Base-by-base conservation (phyloP, 37 sponge, comb jelly and placozoan genomes). In the Chondrilla cf. caribensis region DNA sequence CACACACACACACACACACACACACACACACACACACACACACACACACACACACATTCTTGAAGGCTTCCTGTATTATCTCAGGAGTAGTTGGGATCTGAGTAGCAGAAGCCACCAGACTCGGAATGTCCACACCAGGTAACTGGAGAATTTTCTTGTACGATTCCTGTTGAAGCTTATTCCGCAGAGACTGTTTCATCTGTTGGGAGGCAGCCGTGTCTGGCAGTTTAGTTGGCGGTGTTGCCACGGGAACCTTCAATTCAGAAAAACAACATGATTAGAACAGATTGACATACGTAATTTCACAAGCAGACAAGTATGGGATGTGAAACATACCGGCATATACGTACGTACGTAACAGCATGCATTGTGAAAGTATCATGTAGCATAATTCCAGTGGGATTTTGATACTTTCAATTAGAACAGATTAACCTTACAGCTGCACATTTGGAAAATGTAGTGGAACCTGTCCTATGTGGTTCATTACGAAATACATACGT, bases 171-270 rank as follows among this genome's bases (percentile, higher is more conserved):
- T 92, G 92, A 40, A 92, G 83, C 15, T 78, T 80, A 6, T 79
- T 76, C 29, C 87, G 78, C 15, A 92, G 81, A 38, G 78, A 85
- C 79, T 84, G 89, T 65, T 88, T 92, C 3, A 87, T 88, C 15
- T 82, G 51, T 5, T 82, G 67, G 36, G 89, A 83, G 7, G 85
- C 85, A 3, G 81, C 84, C 65, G 54, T 71, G 37, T 73, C 76
- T 24, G 44, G 44, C 5, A 89, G 37, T 28, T 87, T 85, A 31
- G 87, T 66, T 18, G 93, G 93, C 33, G 86, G 84, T 2, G 93
- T 81, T 41, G 93, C 93, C 77, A 89, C 86, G 65, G 93, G 84
- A 54, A 93, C 90, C 89, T 89, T 51, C 54, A n/a, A n/a, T n/a
- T n/a, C n/a, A n/a, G n/a, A n/a, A n/a, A n/a, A n/a, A n/a, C n/a